Conservation (phyloP, 2,797 vertebrate genomes). For the Rhinatrema bivittatum region DNA sequence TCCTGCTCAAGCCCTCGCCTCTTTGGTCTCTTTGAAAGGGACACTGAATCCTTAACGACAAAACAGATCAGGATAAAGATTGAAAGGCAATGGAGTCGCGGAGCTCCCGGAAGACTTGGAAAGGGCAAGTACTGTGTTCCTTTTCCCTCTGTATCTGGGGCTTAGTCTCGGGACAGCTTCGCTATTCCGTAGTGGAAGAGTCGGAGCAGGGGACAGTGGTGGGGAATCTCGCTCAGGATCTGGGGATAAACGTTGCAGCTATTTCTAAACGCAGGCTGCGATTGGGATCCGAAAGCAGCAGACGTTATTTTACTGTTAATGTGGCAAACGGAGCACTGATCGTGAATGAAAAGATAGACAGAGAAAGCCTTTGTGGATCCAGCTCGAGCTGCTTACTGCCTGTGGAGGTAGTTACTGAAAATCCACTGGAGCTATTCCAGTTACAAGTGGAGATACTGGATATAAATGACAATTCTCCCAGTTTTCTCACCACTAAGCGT, state of each 20-base stretch:
- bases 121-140: constrained; percentile 81
- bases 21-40: constrained; percentile 30
- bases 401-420: constrained; percentile 74
- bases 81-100: constrained; percentile 44
- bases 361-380: constrained; percentile 76
- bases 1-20: constrained; percentile 15
- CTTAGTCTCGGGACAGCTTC: constrained; percentile 73
- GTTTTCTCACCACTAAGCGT: constrained; percentile 71
- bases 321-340: constrained; percentile 69
- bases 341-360: constrained; percentile 79
- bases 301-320: constrained; percentile 76
- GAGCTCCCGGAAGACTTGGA: constrained; percentile 61
- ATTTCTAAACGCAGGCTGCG: constrained; percentile 66
- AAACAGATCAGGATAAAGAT: constrained; percentile 27
- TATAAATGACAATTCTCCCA: constrained; percentile 88
- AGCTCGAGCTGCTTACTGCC: constrained; percentile 66
- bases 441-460: constrained; percentile 83
- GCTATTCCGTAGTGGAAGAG: constrained; percentile 83
- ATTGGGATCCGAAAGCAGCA: constrained; percentile 66
- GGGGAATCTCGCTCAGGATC: constrained; percentile 81
- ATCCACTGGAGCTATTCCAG: constrained; percentile 73
- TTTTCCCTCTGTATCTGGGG: constrained; percentile 67
- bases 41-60: constrained; percentile 20
- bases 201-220: constrained; percentile 77
- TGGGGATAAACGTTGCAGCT: constrained; percentile 67